Evolutionary conservation across 2,113 vertebrate genomes (phyloP), one percentile per base, ranked within the genome.

Genomic region (Aegotheles bennettii): DNA sequence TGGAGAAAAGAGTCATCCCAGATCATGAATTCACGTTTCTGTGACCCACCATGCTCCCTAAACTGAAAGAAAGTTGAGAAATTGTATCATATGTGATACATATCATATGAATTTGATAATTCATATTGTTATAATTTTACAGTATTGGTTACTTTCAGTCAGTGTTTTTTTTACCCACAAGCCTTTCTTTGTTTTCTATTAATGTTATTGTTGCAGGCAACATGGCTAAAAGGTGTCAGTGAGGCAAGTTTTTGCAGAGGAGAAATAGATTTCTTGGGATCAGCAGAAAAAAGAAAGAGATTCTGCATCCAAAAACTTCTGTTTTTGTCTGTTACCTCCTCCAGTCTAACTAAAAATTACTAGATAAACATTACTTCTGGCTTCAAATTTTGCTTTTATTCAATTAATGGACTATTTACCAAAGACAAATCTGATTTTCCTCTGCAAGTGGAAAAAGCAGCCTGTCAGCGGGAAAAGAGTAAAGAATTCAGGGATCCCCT

Each of bases 1-100:
- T 2, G 0, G 1, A 3, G 9, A 11, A 25, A 47, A n/a, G 2
- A 4, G 7, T 48, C 11, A 1, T 23, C 11, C 9, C 13, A 36
- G 15, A 26, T 31, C 19, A 9, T 67, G 45, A 82, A n/a, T 50
- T 45, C 56, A 61, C 7, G 19, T 0, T 70, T 57, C 33, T 70
- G 3, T 40, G 3, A 57, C 2, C 2, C 29, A 47, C 6, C 16
- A 36, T 68, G 4, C 3, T 75, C 8, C 7, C 4, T 38, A 53
- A 53, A 26, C 20, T 16, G 1, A 24, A 36, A 54, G 7, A 60
- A 4, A 68, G 7, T 19, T 50, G 7, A 51, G 7, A 53, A 87
- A 56, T 47, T 38, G 2, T 19, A 45, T 42, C 16, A 11, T 15
- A 42, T 20, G 8, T 63, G 8, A n/a, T n/a, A n/a, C n/a, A n/a